Percentiles rank a stretch among this genome's conserved stretches.
These are phyloP conservation scores for Trachelus tabidus DNA, from an alignment of 2,888 invertebrate species.

Conservation along the genomic window DNA sequence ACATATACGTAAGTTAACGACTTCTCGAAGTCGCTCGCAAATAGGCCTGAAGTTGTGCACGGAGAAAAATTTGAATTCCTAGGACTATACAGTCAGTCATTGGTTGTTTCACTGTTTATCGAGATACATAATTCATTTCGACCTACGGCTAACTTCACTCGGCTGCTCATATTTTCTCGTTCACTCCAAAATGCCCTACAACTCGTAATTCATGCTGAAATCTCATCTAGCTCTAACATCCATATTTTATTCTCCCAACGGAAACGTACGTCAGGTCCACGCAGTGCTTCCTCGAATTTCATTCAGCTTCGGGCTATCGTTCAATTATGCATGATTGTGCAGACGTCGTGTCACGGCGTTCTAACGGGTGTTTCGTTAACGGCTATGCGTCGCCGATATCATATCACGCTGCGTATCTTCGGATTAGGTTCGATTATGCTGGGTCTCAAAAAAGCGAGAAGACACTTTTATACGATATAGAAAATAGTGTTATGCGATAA, in stretches of 20 bases:
- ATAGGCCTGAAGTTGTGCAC: not conserved
- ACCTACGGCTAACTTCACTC: not conserved
- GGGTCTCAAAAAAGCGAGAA: not conserved
- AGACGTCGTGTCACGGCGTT: not conserved
- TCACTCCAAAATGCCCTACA: not conserved
- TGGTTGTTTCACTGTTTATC: not conserved
- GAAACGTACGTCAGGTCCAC: not conserved
- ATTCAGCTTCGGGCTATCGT: not conserved
- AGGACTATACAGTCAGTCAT: not conserved
- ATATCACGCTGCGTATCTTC: not conserved
- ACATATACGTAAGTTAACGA: not conserved
- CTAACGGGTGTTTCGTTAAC: not conserved
- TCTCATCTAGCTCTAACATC: not conserved
- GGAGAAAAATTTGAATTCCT: not conserved
- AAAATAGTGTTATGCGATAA: not conserved
- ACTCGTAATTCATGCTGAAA: not conserved
- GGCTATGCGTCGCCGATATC: not conserved
- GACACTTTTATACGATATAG: not conserved
- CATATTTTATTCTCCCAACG: not conserved
- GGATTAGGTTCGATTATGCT: not conserved
- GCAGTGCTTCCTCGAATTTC: not conserved
- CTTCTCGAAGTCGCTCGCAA: not conserved
- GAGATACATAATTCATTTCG: not conserved
- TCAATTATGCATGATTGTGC: not conserved
- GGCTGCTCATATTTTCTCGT: not conserved